Evolutionary conservation across 2,797 vertebrate genomes (phyloP).

Genomic region (Lepus townsendii): DNA sequence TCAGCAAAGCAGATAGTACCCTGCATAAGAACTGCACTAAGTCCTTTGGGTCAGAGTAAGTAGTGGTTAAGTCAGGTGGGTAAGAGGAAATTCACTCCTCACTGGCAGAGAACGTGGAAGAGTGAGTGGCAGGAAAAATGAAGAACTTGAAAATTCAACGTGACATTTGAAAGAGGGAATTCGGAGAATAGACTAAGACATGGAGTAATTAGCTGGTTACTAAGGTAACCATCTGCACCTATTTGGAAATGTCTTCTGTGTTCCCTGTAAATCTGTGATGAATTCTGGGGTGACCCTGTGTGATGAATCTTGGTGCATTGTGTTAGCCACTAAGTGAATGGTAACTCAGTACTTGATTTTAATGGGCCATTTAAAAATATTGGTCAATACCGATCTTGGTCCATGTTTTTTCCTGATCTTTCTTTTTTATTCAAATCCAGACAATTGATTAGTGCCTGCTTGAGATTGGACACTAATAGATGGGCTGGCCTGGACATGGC

Average conservation of each 20-base stretch:
- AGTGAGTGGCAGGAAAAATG: not conserved
- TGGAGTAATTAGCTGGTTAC: not conserved
- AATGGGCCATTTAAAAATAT: not conserved
- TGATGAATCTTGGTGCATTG: not conserved
- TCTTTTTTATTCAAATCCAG: not conserved
- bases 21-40: not conserved
- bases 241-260: not conserved
- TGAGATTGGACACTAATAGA: not conserved
- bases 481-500: not conserved
- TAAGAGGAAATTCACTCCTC: not conserved
- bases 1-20: not conserved
- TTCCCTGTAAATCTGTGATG: not conserved
- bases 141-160: not conserved
- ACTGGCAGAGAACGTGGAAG: not conserved
- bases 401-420: slow-evolving; percentile 34
- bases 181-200: not conserved
- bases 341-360: not conserved
- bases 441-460: not conserved
- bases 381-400: not conserved
- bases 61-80: not conserved
- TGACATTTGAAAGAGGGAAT: not conserved
- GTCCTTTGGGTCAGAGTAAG: not conserved
- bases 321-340: not conserved
- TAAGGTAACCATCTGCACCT: not conserved
- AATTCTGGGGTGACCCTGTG: not conserved